Conservation (phyloP, 2,113 vertebrate genomes). For the Oceanites oceanicus region DNA sequence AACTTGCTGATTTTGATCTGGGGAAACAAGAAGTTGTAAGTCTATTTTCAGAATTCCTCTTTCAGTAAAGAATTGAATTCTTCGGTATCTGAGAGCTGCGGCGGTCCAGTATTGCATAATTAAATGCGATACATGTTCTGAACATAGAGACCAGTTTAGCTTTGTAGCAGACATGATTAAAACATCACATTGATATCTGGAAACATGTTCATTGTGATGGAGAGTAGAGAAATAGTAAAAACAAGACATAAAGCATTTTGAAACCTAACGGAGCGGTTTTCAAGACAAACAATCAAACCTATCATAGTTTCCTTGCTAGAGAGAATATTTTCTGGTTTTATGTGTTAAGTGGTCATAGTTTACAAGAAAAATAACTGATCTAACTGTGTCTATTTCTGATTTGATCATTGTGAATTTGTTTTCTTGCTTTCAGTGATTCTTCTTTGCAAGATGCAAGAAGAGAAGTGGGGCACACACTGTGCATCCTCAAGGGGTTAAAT, state of each 20-base stretch:
- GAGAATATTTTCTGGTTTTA: background rate
- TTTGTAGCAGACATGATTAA: background rate
- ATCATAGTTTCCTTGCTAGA: background rate
- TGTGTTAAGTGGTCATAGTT: background rate
- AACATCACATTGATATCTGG: background rate
- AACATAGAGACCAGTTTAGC: background rate
- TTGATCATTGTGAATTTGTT: background rate
- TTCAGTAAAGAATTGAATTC: background rate
- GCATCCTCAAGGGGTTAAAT: background rate
- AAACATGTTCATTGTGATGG: background rate
- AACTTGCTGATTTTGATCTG: constrained; percentile 2
- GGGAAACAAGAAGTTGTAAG: background rate
- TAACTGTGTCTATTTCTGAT: background rate
- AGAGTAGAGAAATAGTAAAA: background rate
- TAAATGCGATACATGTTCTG: background rate
- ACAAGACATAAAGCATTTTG: background rate
- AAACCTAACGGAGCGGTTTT: background rate
- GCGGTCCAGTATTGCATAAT: background rate
- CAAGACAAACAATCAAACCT: background rate
- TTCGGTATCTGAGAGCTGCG: background rate
- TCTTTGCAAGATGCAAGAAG: background rate
- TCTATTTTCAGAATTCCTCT: constrained; percentile 50
- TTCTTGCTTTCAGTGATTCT: background rate
- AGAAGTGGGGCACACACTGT: background rate
- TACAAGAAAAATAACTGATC: background rate